These are phyloP conservation scores for Coregonus ussuriensis DNA, from an alignment of 2,797 vertebrate species.

Conservation along the genomic window DNA sequence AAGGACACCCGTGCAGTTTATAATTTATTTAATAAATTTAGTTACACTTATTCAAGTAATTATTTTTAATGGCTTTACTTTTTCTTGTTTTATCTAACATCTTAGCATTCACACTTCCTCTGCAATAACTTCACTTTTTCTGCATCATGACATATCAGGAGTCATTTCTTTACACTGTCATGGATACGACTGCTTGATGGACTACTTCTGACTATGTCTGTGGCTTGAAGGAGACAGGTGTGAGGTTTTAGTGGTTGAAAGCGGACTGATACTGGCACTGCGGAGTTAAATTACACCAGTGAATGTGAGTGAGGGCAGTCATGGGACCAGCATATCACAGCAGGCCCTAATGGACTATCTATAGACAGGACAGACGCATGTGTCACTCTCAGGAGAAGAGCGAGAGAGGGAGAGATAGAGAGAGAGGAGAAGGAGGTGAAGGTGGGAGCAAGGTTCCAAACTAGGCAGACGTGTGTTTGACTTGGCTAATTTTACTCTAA, in stretches of 20 bases:
- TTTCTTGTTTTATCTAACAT: background rate
- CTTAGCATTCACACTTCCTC: background rate
- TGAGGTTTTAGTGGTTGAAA: background rate
- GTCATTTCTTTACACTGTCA: background rate
- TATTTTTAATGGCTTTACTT: background rate
- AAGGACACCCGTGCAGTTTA: too few species aligned
- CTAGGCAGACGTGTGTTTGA: conserved; percentile 31
- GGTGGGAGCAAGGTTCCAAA: conserved; percentile 58
- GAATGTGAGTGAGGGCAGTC: conserved; percentile 2
- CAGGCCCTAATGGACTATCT: conserved; percentile 53
- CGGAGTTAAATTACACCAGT: background rate
- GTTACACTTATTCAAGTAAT: too few species aligned
- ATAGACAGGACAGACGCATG: conserved; percentile 50
- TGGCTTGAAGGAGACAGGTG: background rate
- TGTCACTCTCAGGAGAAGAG: conserved; percentile 38
- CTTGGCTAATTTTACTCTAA: conserved; percentile 60
- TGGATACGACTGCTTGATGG: background rate
- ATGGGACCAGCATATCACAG: conserved; percentile 13
- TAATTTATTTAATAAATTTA: too few species aligned
- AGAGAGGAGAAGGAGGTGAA: conserved; percentile 43
- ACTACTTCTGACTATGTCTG: background rate
- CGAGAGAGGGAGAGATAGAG: conserved; percentile 3
- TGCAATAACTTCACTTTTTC: background rate
- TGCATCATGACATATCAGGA: background rate
- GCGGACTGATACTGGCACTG: conserved; percentile 6